Percentiles rank a stretch among this genome's conserved stretches.
Conservation (phyloP, 2,888 invertebrate genomes). For the Hydrotaea cyrtoneurina region DNA sequence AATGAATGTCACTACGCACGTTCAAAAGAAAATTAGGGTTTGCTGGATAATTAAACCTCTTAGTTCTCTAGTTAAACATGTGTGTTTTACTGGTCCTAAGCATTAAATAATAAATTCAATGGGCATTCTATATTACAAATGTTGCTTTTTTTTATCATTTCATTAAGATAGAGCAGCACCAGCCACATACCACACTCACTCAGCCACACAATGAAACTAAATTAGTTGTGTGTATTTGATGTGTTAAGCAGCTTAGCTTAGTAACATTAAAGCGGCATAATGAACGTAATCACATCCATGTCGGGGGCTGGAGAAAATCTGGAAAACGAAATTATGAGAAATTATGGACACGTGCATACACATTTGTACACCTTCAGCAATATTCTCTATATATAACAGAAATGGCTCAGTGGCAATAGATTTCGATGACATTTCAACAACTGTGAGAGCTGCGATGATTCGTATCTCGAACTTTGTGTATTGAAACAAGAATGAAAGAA, state of each 20-base stretch:
- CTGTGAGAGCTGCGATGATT: no score
- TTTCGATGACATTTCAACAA: no score
- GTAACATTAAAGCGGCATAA: not conserved
- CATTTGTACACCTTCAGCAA: not conserved
- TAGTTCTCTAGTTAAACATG: constrained; percentile 38
- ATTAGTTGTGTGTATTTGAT: constrained; percentile 36
- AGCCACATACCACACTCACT: not conserved
- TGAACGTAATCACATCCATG: not conserved
- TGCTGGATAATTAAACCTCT: constrained; percentile 49
- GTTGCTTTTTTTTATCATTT: constrained; percentile 25
- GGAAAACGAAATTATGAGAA: not conserved
- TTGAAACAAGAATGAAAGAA: no score
- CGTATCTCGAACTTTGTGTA: no score
- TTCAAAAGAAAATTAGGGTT: constrained; percentile 18
- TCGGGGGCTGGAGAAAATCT: not conserved
- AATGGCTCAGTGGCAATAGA: no score
- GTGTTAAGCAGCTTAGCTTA: constrained; percentile 42
- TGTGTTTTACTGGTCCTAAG: constrained; percentile 22
- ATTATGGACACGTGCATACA: no score
- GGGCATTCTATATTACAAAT: constrained; percentile 50
- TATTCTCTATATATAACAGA: no score
- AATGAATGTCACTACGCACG: not conserved
- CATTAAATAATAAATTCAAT: constrained; percentile 60
- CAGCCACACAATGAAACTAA: constrained; percentile 6
- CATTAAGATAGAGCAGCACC: not conserved